Evolutionary conservation across 2,113 vertebrate species (phyloP).

Genomic region (Ivindomyrus marchei): DNA sequence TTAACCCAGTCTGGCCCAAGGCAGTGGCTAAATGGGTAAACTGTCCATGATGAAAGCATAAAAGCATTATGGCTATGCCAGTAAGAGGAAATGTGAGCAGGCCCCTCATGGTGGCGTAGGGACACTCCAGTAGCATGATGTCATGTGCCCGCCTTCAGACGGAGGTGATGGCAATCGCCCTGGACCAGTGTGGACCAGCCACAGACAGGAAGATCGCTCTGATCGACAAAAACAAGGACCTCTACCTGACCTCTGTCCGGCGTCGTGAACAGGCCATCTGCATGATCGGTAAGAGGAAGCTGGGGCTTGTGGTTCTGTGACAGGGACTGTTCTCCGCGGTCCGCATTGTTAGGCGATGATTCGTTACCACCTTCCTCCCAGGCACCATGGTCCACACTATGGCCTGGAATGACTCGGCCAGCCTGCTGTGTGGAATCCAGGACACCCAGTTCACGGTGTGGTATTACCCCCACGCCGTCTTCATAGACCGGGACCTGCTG

Average conservation of each 20-base stretch:
- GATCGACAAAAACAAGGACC: constrained; percentile 93
- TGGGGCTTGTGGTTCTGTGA: neutral
- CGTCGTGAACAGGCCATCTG: constrained; percentile 78
- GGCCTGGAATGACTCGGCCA: constrained; percentile 83
- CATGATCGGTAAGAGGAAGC: constrained; percentile 77
- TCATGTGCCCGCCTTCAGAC: constrained; percentile 56
- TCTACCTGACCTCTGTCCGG: constrained; percentile 80
- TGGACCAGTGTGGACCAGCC: constrained; percentile 84
- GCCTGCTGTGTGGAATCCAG: constrained; percentile 88
- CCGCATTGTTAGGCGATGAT: neutral
- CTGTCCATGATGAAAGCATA: neutral
- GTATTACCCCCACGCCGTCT: constrained; percentile 81
- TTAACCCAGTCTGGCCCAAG: neutral
- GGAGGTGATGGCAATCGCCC: constrained; percentile 82
- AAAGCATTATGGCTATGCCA: neutral
- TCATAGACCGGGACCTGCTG: constrained; percentile 85
- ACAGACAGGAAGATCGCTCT: constrained; percentile 85
- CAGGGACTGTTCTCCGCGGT: neutral
- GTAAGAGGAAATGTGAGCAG: neutral
- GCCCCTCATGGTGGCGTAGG: neutral
- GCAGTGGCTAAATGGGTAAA: neutral
- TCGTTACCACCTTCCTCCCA: constrained; percentile 37
- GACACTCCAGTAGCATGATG: neutral
- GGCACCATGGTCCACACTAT: constrained; percentile 87
- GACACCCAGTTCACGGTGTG: constrained; percentile 79